phyloP scores from a whole-genome alignment of 2,113 vertebrate species.

The Laterallus jamaicensis region DNA sequence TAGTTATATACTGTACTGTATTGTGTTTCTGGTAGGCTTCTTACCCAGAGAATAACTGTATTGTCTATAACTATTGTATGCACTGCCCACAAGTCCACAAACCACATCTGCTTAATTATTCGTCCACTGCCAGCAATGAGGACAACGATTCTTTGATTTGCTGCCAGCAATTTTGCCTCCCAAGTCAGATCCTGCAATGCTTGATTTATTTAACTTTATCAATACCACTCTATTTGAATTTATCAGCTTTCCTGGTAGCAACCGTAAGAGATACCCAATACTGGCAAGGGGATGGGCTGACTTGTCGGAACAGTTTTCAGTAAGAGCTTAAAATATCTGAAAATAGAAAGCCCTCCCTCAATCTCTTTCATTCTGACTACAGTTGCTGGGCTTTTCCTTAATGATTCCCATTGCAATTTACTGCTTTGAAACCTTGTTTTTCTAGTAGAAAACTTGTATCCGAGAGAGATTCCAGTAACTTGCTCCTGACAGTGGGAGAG shows the following conservation, averaged over 20 bases:
- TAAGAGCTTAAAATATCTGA: background rate
- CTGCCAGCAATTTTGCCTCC: constrained; percentile 1
- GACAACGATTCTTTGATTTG: constrained; percentile 53
- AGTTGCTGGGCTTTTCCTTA: background rate
- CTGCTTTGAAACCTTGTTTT: background rate
- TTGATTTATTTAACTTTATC: constrained; percentile 12
- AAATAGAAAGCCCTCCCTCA: background rate
- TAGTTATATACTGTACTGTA: constrained; percentile 37
- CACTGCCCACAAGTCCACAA: constrained; percentile 44
- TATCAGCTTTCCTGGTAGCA: background rate
- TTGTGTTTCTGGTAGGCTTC: constrained; percentile 18
- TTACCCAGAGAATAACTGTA: constrained; percentile 37
- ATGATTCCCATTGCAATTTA: background rate
- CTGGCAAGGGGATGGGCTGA: background rate
- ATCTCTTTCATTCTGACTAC: background rate
- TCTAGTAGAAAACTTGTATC: background rate
- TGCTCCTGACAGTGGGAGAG: background rate
- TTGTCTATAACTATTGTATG: constrained; percentile 37
- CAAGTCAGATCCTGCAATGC: background rate
- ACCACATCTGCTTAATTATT: constrained; percentile 62
- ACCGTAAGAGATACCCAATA: background rate
- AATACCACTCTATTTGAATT: background rate
- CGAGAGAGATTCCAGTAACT: background rate
- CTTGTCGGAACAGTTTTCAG: background rate
- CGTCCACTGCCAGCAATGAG: constrained; percentile 38